Percentiles rank a stretch among this genome's conserved stretches.
Conservation (phyloP, 30 jellyfish, hydroid and myxozoan species). For the Sanderia malayensis region DNA sequence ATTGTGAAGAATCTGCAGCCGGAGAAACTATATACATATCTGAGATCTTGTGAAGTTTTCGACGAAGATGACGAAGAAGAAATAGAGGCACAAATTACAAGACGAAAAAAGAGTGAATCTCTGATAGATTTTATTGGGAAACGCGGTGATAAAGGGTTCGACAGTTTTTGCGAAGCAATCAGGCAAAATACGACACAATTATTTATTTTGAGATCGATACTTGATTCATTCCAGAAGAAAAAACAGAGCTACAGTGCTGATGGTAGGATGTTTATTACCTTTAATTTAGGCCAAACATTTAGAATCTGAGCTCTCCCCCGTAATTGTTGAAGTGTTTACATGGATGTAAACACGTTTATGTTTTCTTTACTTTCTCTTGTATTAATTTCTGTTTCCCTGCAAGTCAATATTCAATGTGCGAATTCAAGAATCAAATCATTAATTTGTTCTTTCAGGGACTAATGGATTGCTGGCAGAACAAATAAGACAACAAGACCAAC, state of each 20-base stretch:
- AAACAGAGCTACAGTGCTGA: slow-evolving; percentile 19
- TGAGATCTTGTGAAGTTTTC: slow-evolving; percentile 46
- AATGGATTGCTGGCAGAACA: neutral
- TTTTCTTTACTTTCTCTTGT: neutral
- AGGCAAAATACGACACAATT: slow-evolving; percentile 61
- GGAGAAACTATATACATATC: slow-evolving; percentile 49
- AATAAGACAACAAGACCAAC: neutral
- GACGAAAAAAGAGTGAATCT: slow-evolving; percentile 44
- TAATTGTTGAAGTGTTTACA: neutral
- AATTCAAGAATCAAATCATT: too few species aligned
- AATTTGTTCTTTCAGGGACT: too few species aligned
- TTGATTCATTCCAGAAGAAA: slow-evolving; percentile 50
- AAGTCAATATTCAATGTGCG: neutral
- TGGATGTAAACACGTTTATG: neutral
- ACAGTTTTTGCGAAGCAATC: slow-evolving; percentile 72
- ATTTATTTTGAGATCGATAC: slow-evolving; percentile 40
- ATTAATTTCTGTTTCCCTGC: neutral
- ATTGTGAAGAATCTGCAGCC: slow-evolving; percentile 61
- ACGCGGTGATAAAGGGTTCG: slow-evolving; percentile 69
- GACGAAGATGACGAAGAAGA: slow-evolving; percentile 72
- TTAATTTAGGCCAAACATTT: too few species aligned
- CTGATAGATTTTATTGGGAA: slow-evolving; percentile 42
- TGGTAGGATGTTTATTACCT: too few species aligned
- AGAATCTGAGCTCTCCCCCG: neutral
- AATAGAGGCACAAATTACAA: slow-evolving; percentile 51